A percentile compares a stretch with the other conserved stretches of the same genome.
These are phyloP conservation scores for Phasia obesa DNA, from an alignment of 2,888 invertebrate species.

Conservation along the genomic window DNA sequence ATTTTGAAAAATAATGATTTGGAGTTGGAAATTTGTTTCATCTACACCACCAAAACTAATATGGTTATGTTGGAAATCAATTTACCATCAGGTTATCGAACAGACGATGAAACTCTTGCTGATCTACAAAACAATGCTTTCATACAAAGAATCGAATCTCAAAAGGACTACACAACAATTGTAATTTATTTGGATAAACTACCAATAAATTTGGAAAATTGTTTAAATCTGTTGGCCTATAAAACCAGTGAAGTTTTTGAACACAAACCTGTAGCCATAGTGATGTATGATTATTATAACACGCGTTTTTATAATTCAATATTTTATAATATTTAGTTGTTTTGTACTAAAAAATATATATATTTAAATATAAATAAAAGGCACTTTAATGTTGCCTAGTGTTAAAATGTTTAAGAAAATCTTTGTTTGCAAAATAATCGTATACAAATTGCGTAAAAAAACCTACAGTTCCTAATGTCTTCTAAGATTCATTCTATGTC, in stretches of 20 bases:
- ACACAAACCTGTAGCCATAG: constrained; percentile 92
- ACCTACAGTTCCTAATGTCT: no score
- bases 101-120: constrained; percentile 12
- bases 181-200: constrained; percentile 5
- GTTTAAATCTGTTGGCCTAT: constrained; percentile 92
- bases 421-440: no score
- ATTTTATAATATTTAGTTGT: constrained; percentile 72
- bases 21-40: constrained; percentile 30
- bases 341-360: no score
- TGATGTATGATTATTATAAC: constrained; percentile 95
- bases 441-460: no score
- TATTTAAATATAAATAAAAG: no score
- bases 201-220: constrained; percentile 77
- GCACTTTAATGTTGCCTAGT: no score
- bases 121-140: constrained; percentile 24
- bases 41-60: constrained; percentile 25
- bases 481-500: no score
- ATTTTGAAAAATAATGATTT: constrained; percentile 21
- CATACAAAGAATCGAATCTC: constrained; percentile 2
- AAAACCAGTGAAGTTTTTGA: constrained; percentile 92
- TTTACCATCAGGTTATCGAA: constrained; percentile 91
- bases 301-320: constrained; percentile 83
- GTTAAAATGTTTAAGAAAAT: no score
- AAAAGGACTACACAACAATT: background rate
- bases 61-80: constrained; percentile 89